Evolutionary conservation across 2,113 vertebrate species (phyloP).

Genomic region (Chloropsis hardwickii): DNA sequence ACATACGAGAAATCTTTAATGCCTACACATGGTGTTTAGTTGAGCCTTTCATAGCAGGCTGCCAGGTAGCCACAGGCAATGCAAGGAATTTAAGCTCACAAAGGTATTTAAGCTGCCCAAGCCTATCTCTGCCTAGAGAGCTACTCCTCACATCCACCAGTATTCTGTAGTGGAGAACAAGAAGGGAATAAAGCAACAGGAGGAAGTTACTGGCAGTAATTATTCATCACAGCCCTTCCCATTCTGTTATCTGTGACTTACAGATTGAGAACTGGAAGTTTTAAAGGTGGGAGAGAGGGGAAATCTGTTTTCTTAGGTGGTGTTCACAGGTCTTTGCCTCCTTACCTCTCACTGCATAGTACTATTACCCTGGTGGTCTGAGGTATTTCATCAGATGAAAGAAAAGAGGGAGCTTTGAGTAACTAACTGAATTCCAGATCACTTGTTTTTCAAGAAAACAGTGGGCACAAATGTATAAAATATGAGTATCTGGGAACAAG

Average conservation of each 20-base stretch:
- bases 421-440: not conserved
- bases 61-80: not conserved
- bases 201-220: not conserved
- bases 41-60: not conserved
- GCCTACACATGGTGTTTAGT: not conserved
- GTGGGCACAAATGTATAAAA: not conserved
- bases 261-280: not conserved
- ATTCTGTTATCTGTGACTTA: not conserved
- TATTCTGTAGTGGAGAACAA: not conserved
- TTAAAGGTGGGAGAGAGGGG: not conserved
- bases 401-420: not conserved
- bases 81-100: not conserved
- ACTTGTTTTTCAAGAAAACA: constrained; percentile 6
- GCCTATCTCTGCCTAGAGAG: not conserved
- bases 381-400: not conserved
- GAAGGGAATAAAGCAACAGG: not conserved
- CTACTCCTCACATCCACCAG: not conserved
- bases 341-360: not conserved
- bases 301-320: not conserved
- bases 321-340: not conserved
- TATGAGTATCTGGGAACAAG: not conserved
- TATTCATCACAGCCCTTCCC: not conserved
- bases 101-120: not conserved
- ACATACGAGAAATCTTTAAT: not conserved
- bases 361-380: not conserved